A percentile compares a stretch with the other conserved stretches of the same genome.
Evolutionary conservation across 1,140 invertebrate genomes (phyloP).

Genomic region (Homarus americanus): DNA sequence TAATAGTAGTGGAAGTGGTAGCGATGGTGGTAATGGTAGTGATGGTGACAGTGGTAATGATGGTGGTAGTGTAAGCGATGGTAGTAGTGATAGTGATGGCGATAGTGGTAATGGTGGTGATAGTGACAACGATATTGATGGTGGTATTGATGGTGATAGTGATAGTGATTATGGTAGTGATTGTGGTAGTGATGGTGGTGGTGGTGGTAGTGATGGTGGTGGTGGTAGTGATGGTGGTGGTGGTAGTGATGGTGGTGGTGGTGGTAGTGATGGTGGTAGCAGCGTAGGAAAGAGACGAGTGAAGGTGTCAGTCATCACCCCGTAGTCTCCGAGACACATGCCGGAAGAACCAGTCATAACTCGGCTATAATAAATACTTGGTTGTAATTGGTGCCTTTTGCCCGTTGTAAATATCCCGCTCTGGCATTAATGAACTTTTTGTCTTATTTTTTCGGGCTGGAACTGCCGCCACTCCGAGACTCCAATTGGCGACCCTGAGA

Average conservation of each 20-base stretch:
- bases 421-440: conserved; percentile 61
- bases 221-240: not conserved
- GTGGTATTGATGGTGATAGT: no score
- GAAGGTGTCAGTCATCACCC: not conserved
- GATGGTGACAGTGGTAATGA: not conserved
- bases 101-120: not conserved
- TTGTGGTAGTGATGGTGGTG: not conserved
- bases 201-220: not conserved
- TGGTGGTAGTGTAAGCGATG: not conserved
- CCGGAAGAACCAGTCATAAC: conserved; percentile 61
- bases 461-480: conserved; percentile 10
- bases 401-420: conserved; percentile 60
- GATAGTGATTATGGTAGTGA: no score
- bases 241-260: not conserved
- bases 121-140: not conserved
- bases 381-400: conserved; percentile 61
- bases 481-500: conserved; percentile 30
- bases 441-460: conserved; percentile 29
- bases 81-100: not conserved
- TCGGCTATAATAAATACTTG: conserved; percentile 59
- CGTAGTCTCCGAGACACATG: not conserved
- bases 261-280: not conserved
- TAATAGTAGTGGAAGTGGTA: not conserved
- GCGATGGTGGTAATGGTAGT: not conserved
- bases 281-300: not conserved